These are phyloP conservation scores for Ascaphus truei DNA, from an alignment of 2,113 vertebrate species.

Conservation along the genomic window DNA sequence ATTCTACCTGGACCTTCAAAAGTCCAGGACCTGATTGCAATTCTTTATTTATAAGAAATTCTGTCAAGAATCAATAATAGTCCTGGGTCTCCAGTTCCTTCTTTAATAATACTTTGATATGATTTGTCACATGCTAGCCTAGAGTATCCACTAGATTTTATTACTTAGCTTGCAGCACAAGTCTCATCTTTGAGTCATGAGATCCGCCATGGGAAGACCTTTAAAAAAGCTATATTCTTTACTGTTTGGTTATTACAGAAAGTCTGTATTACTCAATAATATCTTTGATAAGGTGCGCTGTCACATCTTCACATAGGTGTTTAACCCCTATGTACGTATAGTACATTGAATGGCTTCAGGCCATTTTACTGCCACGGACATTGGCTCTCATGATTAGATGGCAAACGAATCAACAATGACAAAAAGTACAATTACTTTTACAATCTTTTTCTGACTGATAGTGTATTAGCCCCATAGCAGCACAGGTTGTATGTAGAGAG, in stretches of 20 bases:
- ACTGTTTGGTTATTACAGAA: conserved; percentile 83
- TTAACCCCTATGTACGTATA: conserved; percentile 75
- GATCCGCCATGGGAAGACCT: conserved; percentile 78
- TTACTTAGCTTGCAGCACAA: conserved; percentile 82
- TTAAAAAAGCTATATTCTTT: conserved; percentile 82
- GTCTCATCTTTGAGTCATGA: conserved; percentile 84
- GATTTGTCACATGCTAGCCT: conserved; percentile 86
- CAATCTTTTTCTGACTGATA: conserved; percentile 60
- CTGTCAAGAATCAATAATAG: conserved; percentile 91
- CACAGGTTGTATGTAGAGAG: conserved; percentile 67
- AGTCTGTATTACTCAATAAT: conserved; percentile 83
- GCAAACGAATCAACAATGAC: conserved; percentile 67
- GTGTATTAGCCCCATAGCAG: conserved; percentile 65
- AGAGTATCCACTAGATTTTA: conserved; percentile 80
- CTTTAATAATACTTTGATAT: conserved; percentile 94
- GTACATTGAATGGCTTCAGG: conserved; percentile 67
- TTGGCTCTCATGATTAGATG: conserved; percentile 74
- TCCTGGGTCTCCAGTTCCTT: conserved; percentile 82
- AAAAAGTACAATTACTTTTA: conserved; percentile 62
- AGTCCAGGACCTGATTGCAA: conserved; percentile 79
- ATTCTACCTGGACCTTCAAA: conserved; percentile 72
- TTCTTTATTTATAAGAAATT: conserved; percentile 85
- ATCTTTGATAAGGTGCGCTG: conserved; percentile 76
- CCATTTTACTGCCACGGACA: conserved; percentile 70
- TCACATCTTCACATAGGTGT: conserved; percentile 76